A percentile compares a stretch with the other conserved stretches of the same genome.
Evolutionary conservation across 2,113 vertebrate species (phyloP).

Genomic region (Xerus inauris): DNA sequence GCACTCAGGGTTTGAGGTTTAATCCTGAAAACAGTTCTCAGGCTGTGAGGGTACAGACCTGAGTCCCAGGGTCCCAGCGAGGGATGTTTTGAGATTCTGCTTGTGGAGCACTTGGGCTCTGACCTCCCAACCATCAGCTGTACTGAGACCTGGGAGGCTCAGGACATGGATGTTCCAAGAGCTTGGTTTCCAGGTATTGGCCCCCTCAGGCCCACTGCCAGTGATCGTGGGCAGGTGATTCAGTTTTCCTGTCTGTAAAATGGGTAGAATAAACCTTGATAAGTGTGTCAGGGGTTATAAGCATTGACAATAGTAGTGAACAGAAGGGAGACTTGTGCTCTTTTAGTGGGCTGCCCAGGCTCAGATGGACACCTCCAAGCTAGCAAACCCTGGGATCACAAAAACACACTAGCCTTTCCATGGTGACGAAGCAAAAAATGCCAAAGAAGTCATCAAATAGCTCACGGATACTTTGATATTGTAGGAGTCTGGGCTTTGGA

Average conservation of each 20-base stretch:
- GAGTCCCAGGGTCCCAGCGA: fast-evolving
- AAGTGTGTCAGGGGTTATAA: background rate
- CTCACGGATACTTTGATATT: background rate
- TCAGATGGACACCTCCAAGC: background rate
- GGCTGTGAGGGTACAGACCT: background rate
- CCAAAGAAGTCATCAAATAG: background rate
- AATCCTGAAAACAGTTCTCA: background rate
- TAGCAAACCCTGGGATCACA: background rate
- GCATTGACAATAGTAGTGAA: background rate
- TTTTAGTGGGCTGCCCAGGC: background rate
- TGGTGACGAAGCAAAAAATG: background rate
- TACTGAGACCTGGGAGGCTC: background rate
- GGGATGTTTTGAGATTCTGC: background rate
- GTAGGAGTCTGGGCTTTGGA: background rate
- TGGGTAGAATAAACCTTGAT: background rate
- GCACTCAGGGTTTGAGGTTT: background rate
- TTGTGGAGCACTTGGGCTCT: background rate
- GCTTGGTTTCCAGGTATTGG: background rate
- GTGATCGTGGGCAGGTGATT: background rate
- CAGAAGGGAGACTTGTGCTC: background rate
- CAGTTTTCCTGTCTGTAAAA: background rate
- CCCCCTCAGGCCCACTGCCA: background rate
- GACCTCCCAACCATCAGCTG: background rate
- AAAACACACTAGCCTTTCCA: background rate
- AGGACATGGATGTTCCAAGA: background rate